Percentiles rank a stretch among this genome's conserved stretches.
These are phyloP conservation scores for Manacus vitellinus DNA, from an alignment of 2,113 vertebrate genomes.

Conservation along the genomic window DNA sequence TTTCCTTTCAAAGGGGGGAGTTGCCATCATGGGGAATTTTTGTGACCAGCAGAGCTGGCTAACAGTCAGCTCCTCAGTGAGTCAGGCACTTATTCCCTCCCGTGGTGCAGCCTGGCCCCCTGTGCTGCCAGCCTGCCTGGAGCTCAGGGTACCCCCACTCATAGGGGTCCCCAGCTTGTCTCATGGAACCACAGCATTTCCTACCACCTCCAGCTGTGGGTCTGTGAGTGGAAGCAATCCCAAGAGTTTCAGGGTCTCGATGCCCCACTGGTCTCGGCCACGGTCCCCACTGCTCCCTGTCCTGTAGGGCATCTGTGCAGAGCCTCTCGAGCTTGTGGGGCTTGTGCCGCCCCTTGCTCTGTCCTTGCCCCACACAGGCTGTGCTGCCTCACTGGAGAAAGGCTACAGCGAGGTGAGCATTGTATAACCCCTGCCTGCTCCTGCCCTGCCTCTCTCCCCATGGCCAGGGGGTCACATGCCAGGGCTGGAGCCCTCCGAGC, in stretches of 20 bases:
- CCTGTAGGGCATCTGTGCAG: accelerated
- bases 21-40: not conserved
- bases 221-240: not conserved
- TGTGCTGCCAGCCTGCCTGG: not conserved
- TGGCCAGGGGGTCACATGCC: accelerated
- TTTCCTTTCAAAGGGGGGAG: not conserved
- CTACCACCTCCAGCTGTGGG: not conserved
- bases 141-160: not conserved
- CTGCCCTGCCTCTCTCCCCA: not conserved
- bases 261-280: accelerated
- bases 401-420: accelerated
- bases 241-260: not conserved
- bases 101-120: accelerated
- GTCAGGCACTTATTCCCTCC: not conserved
- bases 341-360: not conserved
- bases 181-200: not conserved
- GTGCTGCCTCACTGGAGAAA: not conserved
- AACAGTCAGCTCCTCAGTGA: not conserved
- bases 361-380: not conserved
- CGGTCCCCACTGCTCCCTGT: accelerated
- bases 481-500: not conserved
- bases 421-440: not conserved
- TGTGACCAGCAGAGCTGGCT: conserved; percentile 19
- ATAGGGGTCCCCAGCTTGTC: not conserved
- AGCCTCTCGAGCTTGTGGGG: not conserved